Percentiles rank a stretch among this genome's conserved stretches.
phyloP scores from a whole-genome alignment of 2,797 vertebrate species.

The Pantherophis vulpinus region DNA sequence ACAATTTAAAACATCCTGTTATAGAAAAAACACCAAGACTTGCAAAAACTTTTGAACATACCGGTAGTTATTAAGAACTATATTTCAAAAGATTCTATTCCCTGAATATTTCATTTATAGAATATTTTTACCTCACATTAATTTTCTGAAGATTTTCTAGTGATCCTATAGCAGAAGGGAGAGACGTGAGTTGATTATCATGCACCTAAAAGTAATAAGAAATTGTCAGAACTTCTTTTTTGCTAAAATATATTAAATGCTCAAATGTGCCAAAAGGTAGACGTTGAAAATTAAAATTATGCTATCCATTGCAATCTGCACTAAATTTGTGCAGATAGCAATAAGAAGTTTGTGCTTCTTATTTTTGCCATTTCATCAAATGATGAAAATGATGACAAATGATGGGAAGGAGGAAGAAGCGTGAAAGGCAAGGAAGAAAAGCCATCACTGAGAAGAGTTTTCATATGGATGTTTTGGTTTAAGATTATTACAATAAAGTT shows the following conservation, averaged over 20 bases:
- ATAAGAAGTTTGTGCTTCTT: not conserved
- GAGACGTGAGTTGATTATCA: slow-evolving; percentile 85
- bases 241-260: not conserved
- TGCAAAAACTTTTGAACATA: not conserved
- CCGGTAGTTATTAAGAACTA: not conserved
- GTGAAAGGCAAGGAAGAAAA: not conserved
- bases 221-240: not conserved
- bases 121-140: slow-evolving; percentile 78
- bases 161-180: slow-evolving; percentile 83
- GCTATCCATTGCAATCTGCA: not conserved
- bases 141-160: slow-evolving; percentile 89
- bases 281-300: not conserved
- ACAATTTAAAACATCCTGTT: not conserved
- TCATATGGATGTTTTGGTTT: not conserved
- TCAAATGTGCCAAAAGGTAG: not conserved
- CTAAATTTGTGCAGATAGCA: not conserved
- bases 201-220: slow-evolving; percentile 79
- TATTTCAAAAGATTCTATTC: not conserved
- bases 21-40: not conserved
- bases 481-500: not conserved
- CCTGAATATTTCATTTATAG: not conserved
- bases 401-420: not conserved
- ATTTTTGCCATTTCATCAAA: not conserved
- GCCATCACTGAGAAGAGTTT: not conserved
- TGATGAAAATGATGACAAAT: not conserved